Base-by-base conservation (phyloP, 2,888 invertebrate species). In the Gortyna flavago region DNA sequence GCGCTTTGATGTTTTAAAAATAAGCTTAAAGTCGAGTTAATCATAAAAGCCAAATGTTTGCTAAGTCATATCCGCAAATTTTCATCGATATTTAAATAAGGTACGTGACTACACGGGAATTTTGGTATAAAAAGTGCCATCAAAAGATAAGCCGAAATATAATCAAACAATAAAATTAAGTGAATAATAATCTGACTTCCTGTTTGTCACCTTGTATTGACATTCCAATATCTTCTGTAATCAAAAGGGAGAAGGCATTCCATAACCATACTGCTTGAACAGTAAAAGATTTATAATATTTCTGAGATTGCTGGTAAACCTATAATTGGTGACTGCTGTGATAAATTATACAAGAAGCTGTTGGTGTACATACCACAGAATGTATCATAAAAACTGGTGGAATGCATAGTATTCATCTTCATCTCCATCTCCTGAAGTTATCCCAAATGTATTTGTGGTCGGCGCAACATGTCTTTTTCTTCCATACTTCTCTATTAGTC, bases 11-110 rank as follows among this genome's bases (percentile, higher is more conserved):
- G 77, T 80, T 67, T 41, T 29, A 74, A 57, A 71, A 83, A 76
- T 79, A 77, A 77, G 83, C 79, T 88, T 86, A 81, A 81, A 85
- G 85, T 84, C 81, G 85, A 86, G 89, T 89, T 87, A 80, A 87
- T 83, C 65, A 81, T 84, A 76, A 82, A 77, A 73, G 66, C 44
- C 79, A 79, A 85, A 82, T 84, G 68, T 85, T 80, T 83, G 68
- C 64, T 18, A 41, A 77, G 35, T 71, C 51, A 77, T 70, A 81
- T 78, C 68, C 68, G 70, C 78, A 75, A 87, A 83, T 81, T 83
- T 75, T 80, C 72, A 80, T 84, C 67, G 59, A 61, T 74, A 84
- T 77, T 77, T 81, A 72, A 73, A 66, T 62, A 71, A 67, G 57
- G 32, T 78, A 84, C 84, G 78, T 84, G 84, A 81, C 79, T 41